Evolutionary conservation across 2,113 vertebrate genomes (phyloP).

Genomic region (Chinchilla lanigera): DNA sequence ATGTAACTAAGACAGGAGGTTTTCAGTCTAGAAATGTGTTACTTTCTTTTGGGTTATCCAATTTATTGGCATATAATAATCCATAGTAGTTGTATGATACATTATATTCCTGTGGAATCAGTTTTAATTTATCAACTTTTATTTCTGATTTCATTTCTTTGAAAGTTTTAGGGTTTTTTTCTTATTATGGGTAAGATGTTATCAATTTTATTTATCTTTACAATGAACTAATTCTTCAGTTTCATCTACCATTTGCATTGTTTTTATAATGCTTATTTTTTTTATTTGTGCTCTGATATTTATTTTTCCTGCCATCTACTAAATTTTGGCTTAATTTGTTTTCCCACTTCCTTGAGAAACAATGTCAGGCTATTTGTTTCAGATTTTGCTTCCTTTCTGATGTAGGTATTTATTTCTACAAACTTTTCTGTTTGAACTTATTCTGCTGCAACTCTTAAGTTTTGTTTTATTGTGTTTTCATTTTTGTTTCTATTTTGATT

Average conservation of each 20-base stretch:
- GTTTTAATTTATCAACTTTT: not conserved
- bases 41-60: not conserved
- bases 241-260: not conserved
- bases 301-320: not conserved
- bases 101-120: not conserved
- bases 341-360: not conserved
- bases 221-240: not conserved
- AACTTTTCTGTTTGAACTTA: not conserved
- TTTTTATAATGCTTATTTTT: not conserved
- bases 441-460: not conserved
- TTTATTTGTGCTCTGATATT: not conserved
- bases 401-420: not conserved
- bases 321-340: not conserved
- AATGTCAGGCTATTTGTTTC: not conserved
- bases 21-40: not conserved
- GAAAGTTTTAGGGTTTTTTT: not conserved
- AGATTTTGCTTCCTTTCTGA: not conserved
- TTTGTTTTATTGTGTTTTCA: not conserved
- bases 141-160: not conserved
- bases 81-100: not conserved
- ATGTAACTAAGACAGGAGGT: not conserved
- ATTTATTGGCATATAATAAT: not conserved
- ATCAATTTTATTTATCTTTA: not conserved
- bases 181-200: not conserved
- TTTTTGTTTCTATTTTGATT: not conserved